phyloP scores from a whole-genome alignment of 2,888 invertebrate genomes.

The Sisyra terminalis region DNA sequence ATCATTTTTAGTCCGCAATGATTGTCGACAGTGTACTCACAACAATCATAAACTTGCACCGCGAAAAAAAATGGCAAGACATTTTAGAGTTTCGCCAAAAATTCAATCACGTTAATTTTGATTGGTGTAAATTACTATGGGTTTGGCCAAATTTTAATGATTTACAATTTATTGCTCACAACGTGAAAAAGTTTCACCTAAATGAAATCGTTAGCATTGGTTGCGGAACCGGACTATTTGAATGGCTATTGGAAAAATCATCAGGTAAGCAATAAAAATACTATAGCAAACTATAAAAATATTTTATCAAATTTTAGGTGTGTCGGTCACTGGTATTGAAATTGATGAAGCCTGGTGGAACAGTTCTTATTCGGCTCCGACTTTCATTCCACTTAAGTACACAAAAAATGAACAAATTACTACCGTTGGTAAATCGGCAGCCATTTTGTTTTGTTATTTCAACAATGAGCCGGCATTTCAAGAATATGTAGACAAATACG shows the following conservation, averaged over 20 bases:
- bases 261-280: constrained; percentile 39
- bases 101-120: constrained; percentile 27
- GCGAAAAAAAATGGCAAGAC: constrained; percentile 28
- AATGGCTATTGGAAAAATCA: constrained; percentile 55
- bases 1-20: neutral
- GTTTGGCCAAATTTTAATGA: constrained; percentile 52
- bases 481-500: constrained; percentile 44
- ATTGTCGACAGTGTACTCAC: neutral
- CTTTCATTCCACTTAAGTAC: constrained; percentile 48
- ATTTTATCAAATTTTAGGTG: constrained; percentile 14
- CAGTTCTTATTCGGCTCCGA: constrained; percentile 54
- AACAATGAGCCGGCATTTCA: constrained; percentile 53
- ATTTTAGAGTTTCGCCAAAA: constrained; percentile 30
- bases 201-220: constrained; percentile 49
- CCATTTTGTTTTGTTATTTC: constrained; percentile 67
- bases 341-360: constrained; percentile 69
- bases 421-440: constrained; percentile 27
- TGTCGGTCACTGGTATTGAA: constrained; percentile 52
- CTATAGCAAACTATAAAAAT: constrained; percentile 7
- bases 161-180: constrained; percentile 36
- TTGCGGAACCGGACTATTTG: constrained; percentile 67
- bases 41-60: neutral
- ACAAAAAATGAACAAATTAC: constrained; percentile 28
- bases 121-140: constrained; percentile 48
- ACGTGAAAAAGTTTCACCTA: constrained; percentile 28